Evolutionary conservation across 2,797 vertebrate genomes (phyloP).

Genomic region (Sebastes diaconus): DNA sequence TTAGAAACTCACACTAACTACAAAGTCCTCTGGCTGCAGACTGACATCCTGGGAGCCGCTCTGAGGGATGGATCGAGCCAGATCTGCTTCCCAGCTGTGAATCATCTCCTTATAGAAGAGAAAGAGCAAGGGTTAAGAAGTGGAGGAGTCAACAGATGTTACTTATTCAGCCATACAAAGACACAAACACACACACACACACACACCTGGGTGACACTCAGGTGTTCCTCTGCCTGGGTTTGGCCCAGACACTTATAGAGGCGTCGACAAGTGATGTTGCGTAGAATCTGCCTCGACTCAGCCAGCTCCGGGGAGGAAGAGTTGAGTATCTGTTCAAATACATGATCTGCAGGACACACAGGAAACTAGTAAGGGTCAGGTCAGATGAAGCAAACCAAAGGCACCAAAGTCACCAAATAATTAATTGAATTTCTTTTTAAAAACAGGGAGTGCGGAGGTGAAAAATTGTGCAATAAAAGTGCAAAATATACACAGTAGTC

Average conservation of each 20-base stretch:
- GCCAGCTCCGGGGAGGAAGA: slow-evolving; percentile 81
- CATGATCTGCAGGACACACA: slow-evolving; percentile 81
- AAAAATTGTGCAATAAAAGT: no score
- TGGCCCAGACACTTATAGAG: slow-evolving; percentile 93
- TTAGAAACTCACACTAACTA: slow-evolving; percentile 85
- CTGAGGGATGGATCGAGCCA: slow-evolving; percentile 79
- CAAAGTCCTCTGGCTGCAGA: slow-evolving; percentile 87
- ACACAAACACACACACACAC: slow-evolving; percentile 28
- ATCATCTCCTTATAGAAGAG: slow-evolving; percentile 50
- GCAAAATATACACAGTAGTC: no score
- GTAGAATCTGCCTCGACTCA: slow-evolving; percentile 85
- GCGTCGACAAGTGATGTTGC: slow-evolving; percentile 84
- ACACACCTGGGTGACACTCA: slow-evolving; percentile 79
- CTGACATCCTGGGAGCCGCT: slow-evolving; percentile 30
- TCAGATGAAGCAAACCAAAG: not conserved
- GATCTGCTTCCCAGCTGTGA: slow-evolving; percentile 60
- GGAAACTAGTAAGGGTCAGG: not conserved
- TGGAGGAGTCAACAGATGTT: not conserved
- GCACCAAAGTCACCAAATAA: not conserved
- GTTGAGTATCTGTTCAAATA: slow-evolving; percentile 92
- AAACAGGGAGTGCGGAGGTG: no score
- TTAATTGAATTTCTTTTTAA: not conserved
- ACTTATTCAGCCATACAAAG: not conserved
- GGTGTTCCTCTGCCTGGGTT: slow-evolving; percentile 76
- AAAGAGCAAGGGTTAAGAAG: not conserved